Base-by-base conservation (phyloP, 1,140 invertebrate species). In the Brachionus koreanus region DNA sequence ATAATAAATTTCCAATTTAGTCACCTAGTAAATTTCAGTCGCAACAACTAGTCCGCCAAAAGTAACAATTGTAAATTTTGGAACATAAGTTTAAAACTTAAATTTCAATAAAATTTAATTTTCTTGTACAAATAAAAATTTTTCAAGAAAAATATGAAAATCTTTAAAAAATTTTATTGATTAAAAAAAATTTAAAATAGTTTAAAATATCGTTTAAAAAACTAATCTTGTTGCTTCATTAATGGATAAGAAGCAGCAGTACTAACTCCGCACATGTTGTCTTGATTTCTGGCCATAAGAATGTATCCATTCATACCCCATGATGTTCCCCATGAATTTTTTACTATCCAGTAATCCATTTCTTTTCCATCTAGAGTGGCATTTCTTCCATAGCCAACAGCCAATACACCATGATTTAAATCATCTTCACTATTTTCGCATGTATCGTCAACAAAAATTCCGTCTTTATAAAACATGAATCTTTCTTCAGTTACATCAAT, bases 221-320 rank as follows among this genome's bases (percentile, higher is more conserved):
- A 13, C 57, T 57, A 79, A 77, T 77, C 25, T 63, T 79, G 19
- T 13, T 79, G 2, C 5, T 82, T 69, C 63, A 89, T 85, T 37
- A 87, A 83, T 87, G 90, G 86, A 85, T 90, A 91, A 76, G 86
- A 88, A 83, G 95, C 93, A 76, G 89, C 87, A n/a, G 92, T 91
- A 29, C 95, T 94, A 86, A 98, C 92, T 85, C 95, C 95, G 88
- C 96, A 98, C 85, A 93, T 91, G 87, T 97, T 97, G 0, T 93
- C 84, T 84, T 91, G 91, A 88, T 97, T 96, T 84, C 95, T 91
- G 3, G 93, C 90, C 92, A 98, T 97, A 88, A 93, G 92, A 84
- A 97, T 93, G 89, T 94, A 97, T 29, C 95, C 95, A 3, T 92
- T 85, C 33, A 92, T 90, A 25, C 96, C 95, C 95, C 95, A 97